A percentile compares a stretch with the other conserved stretches of the same genome.
These are phyloP conservation scores for Cephus rjabovi DNA, from an alignment of 2,888 invertebrate species.

Conservation along the genomic window DNA sequence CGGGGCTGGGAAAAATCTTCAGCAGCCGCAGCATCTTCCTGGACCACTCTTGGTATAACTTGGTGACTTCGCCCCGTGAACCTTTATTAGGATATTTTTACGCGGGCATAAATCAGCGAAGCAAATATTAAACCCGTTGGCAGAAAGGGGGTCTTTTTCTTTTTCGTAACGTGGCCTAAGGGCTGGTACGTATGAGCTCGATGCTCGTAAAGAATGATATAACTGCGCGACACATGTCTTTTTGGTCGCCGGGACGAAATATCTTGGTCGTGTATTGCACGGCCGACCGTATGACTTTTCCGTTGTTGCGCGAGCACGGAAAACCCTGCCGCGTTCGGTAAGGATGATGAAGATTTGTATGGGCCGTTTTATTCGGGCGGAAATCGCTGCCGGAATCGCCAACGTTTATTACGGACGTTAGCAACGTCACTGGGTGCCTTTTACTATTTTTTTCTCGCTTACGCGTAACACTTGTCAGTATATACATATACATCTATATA, in stretches of 20 bases:
- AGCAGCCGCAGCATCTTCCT: neutral
- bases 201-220: constrained; percentile 65
- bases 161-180: neutral
- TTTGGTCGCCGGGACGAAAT: constrained; percentile 34
- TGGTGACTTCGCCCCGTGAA: neutral
- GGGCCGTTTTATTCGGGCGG: constrained; percentile 35
- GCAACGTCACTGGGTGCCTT: neutral
- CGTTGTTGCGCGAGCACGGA: neutral
- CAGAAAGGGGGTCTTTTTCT: neutral
- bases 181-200: constrained; percentile 14
- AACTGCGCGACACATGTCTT: constrained; percentile 65
- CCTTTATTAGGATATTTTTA: constrained; percentile 44
- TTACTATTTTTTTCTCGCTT: neutral
- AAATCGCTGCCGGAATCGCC: constrained; percentile 10
- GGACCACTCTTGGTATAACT: neutral
- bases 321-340: constrained; percentile 8
- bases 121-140: neutral
- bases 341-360: constrained; percentile 60
- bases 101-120: constrained; percentile 60
- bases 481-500: neutral
- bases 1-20: neutral
- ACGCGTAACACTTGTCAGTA: neutral
- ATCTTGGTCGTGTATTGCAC: neutral
- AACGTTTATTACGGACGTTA: neutral
- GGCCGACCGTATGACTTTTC: neutral